phyloP scores from a whole-genome alignment of 2,888 invertebrate genomes.

The Eristalinus aeneus region DNA sequence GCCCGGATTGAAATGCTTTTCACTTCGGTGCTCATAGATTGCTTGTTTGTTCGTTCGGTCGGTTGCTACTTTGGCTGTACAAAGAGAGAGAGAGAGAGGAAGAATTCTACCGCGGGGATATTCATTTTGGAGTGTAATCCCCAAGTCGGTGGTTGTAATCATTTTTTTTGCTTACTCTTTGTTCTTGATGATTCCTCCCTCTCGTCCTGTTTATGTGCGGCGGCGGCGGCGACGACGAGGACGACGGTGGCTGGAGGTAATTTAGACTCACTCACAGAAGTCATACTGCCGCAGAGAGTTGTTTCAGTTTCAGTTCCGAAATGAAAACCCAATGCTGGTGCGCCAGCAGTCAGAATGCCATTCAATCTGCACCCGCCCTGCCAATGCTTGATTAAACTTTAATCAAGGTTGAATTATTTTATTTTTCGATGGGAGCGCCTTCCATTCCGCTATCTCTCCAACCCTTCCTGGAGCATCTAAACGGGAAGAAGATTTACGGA shows the following conservation, averaged over 20 bases:
- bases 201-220: slow-evolving; percentile 52
- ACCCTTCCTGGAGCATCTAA: not conserved
- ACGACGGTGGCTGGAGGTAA: slow-evolving; percentile 20
- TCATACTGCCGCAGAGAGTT: not conserved
- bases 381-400: slow-evolving; percentile 52
- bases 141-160: slow-evolving; percentile 61
- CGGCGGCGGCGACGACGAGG: not conserved
- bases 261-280: slow-evolving; percentile 30
- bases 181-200: not conserved
- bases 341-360: too few relatives aligned
- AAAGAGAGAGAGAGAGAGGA: not conserved
- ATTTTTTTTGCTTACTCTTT: slow-evolving; percentile 9
- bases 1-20: slow-evolving; percentile 54
- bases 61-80: slow-evolving; percentile 8
- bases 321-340: slow-evolving; percentile 8
- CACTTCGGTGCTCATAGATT: slow-evolving; percentile 53
- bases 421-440: not conserved
- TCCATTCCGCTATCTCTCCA: not conserved
- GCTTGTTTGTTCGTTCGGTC: slow-evolving; percentile 30
- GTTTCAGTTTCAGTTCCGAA: slow-evolving; percentile 18
- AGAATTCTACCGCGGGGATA: slow-evolving; percentile 11
- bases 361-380: not conserved
- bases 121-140: slow-evolving; percentile 61
- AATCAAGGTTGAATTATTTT: slow-evolving; percentile 62
- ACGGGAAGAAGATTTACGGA: slow-evolving; percentile 61